Percentiles rank a stretch among this genome's conserved stretches.
Evolutionary conservation across 2,888 invertebrate species (phyloP).

Genomic region (Cosmopolites sordidus): DNA sequence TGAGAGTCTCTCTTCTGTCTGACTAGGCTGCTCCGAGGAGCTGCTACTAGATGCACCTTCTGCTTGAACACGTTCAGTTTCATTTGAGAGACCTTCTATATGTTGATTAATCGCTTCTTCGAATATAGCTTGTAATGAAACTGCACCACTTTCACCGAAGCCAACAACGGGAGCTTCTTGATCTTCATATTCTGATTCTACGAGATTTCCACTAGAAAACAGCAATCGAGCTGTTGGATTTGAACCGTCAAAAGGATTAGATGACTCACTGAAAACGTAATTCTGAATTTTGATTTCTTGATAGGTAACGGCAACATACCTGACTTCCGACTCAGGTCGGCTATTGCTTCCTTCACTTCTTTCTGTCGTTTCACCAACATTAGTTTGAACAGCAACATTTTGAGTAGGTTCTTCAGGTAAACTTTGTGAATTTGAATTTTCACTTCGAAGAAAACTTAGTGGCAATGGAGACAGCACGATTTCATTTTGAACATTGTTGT

Average conservation of each 20-base stretch:
- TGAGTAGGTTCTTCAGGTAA: slow-evolving; percentile 28
- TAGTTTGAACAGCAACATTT: slow-evolving; percentile 31
- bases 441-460: slow-evolving; percentile 28
- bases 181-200: slow-evolving; percentile 7
- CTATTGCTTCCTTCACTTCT: slow-evolving; percentile 31
- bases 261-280: slow-evolving; percentile 25
- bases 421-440: slow-evolving; percentile 28
- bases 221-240: slow-evolving; percentile 8
- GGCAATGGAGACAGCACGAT: slow-evolving; percentile 30
- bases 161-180: not conserved
- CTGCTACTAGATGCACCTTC: slow-evolving; percentile 15
- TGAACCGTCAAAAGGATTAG: slow-evolving; percentile 31
- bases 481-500: slow-evolving; percentile 27
- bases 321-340: slow-evolving; percentile 31
- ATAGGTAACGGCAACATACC: slow-evolving; percentile 8
- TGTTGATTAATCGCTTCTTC: slow-evolving; percentile 30
- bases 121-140: slow-evolving; percentile 31
- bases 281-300: not conserved
- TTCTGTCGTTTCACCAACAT: slow-evolving; percentile 22
- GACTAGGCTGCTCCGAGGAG: slow-evolving; percentile 16
- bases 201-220: slow-evolving; percentile 19
- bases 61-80: slow-evolving; percentile 9
- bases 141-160: slow-evolving; percentile 7
- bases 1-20: slow-evolving; percentile 1
- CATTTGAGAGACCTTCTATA: slow-evolving; percentile 9